phyloP scores from a whole-genome alignment of 1,140 invertebrate genomes.

The Diabrotica undecimpunctata region DNA sequence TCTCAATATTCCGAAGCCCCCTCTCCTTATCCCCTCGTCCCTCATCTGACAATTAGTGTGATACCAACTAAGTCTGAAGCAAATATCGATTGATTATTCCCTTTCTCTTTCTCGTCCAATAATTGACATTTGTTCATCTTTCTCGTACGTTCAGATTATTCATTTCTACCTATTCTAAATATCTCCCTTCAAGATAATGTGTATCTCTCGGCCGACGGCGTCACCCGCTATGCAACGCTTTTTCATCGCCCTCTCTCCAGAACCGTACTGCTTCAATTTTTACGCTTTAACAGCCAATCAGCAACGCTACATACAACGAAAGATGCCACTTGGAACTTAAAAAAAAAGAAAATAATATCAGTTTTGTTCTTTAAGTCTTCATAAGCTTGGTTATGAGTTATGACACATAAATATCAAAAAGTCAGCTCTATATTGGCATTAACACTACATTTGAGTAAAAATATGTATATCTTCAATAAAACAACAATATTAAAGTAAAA shows the following conservation, averaged over 20 bases:
- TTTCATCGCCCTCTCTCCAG: conserved; percentile 16
- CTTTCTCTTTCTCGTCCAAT: conserved; percentile 17
- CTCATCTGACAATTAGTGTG: conserved; percentile 23
- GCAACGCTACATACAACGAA: no score
- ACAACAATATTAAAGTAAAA: no score
- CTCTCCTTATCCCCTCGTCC: conserved; percentile 5
- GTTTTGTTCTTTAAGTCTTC: no score
- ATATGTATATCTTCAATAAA: no score
- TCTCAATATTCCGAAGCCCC: conserved; percentile 21
- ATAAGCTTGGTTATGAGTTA: no score
- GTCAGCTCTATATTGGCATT: no score
- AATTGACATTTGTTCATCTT: conserved; percentile 18
- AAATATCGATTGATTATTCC: conserved; percentile 23
- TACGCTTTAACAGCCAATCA: no score
- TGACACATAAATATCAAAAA: no score
- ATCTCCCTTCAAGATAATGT: conserved; percentile 25
- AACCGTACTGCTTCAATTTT: neutral
- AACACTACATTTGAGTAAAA: no score
- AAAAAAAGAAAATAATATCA: no score
- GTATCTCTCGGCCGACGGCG: conserved; percentile 14
- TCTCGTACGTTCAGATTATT: conserved; percentile 24
- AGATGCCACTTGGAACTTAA: no score
- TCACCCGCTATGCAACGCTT: conserved; percentile 21
- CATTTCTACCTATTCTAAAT: conserved; percentile 25
- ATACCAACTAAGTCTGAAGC: conserved; percentile 22